These are phyloP conservation scores for Dermochelys coriacea DNA, from an alignment of 2,797 vertebrate genomes.

Conservation along the genomic window DNA sequence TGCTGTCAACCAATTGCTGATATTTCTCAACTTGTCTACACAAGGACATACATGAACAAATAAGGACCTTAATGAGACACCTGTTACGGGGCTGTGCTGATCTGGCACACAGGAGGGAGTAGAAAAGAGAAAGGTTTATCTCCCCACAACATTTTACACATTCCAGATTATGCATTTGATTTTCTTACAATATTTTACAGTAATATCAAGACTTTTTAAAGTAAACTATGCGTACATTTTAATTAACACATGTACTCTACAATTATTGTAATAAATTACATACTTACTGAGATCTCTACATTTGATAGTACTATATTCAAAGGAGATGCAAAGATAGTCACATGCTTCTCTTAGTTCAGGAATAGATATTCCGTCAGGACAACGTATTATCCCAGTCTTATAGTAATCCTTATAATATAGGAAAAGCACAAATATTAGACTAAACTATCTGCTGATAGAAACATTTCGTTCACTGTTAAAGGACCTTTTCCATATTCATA, in stretches of 20 bases:
- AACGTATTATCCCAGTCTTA: slow-evolving; percentile 98
- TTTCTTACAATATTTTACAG: neutral
- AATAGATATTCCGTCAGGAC: slow-evolving; percentile 99
- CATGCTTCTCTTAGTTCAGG: slow-evolving; percentile 98
- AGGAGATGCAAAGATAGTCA: slow-evolving; percentile 99
- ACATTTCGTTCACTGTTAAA: neutral
- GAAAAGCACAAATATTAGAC: neutral
- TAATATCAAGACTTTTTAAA: neutral
- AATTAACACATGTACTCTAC: neutral
- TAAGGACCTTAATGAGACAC: neutral
- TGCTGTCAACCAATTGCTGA: neutral
- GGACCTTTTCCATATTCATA: neutral
- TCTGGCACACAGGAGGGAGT: neutral
- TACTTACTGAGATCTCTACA: slow-evolving; percentile 99
- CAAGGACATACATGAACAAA: neutral
- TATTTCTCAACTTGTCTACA: neutral
- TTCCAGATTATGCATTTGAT: neutral
- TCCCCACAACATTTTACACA: neutral
- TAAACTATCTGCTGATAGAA: neutral
- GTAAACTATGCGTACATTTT: neutral
- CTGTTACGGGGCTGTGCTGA: neutral
- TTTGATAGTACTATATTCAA: slow-evolving; percentile 99
- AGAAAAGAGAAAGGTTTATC: neutral
- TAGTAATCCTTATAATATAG: slow-evolving; percentile 95
- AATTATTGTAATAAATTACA: slow-evolving; percentile 17